Evolutionary conservation across 1,140 invertebrate genomes (phyloP).

Genomic region (Listronotus oregonensis): DNA sequence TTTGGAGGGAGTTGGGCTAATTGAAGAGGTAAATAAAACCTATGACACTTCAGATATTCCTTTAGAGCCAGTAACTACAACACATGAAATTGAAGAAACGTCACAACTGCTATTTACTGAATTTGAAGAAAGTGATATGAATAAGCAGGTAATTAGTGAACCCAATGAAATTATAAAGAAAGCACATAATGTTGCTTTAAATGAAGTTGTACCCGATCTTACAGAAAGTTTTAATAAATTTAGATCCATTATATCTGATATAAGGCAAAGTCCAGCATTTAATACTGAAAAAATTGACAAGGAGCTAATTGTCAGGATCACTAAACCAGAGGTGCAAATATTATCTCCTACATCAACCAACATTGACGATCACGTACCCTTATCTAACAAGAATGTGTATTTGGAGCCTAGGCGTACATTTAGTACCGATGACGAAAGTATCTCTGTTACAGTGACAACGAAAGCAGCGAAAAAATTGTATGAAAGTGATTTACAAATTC

Average conservation of each 20-base stretch:
- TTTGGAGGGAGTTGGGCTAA: slow-evolving; percentile 19
- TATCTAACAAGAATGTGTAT: slow-evolving; percentile 3
- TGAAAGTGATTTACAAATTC: slow-evolving; percentile 35
- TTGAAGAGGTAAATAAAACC: neutral
- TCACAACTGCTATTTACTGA: neutral
- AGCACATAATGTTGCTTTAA: neutral
- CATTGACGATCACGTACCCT: slow-evolving; percentile 11
- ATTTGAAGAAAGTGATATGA: too few species aligned
- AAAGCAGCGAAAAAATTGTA: slow-evolving; percentile 47
- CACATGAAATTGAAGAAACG: neutral
- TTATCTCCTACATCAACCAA: slow-evolving; percentile 34
- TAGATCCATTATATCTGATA: too few species aligned
- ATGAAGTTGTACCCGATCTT: neutral
- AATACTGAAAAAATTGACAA: too few species aligned
- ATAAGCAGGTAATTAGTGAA: neutral
- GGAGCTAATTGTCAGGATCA: neutral
- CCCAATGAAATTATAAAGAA: neutral
- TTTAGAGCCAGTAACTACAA: slow-evolving; percentile 24
- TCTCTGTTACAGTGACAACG: slow-evolving; percentile 26
- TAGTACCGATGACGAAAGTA: slow-evolving; percentile 10
- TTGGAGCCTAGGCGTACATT: slow-evolving; percentile 1
- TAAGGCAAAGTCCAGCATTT: too few species aligned
- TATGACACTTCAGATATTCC: slow-evolving; percentile 14
- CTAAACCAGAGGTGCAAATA: slow-evolving; percentile 26
- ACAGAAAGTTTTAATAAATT: too few species aligned